These are phyloP conservation scores for Chrysemys picta DNA, from an alignment of 2,113 vertebrate species.

Conservation along the genomic window DNA sequence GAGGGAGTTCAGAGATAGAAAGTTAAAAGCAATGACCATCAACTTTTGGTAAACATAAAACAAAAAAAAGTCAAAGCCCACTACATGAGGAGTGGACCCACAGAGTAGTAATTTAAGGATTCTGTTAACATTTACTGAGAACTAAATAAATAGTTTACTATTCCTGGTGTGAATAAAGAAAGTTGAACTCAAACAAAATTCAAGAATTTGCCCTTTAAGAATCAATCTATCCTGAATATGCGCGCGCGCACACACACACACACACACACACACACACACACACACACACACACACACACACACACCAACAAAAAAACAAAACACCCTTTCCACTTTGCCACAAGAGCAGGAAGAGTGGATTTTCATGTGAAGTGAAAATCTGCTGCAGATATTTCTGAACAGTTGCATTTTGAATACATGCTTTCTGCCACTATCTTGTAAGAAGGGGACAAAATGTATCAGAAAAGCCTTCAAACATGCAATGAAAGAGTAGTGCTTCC, in stretches of 20 bases:
- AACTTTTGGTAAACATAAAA: background rate
- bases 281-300: too few species aligned
- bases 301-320: background rate
- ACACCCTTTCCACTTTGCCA: background rate
- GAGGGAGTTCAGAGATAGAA: background rate
- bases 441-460: background rate
- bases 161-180: background rate
- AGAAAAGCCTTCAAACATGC: background rate
- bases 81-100: background rate
- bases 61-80: background rate
- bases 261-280: too few species aligned
- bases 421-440: background rate
- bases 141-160: background rate
- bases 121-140: too few species aligned
- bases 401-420: background rate
- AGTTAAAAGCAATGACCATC: background rate
- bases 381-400: background rate
- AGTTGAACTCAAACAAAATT: background rate
- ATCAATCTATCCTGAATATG: background rate
- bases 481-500: background rate
- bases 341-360: background rate
- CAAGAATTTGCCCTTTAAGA: background rate
- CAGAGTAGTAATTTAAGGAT: background rate
- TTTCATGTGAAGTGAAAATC: background rate
- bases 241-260: too few species aligned